Percentiles rank a stretch among this genome's conserved stretches.
These are phyloP conservation scores for Drosophila parthenogenetica DNA, from an alignment of 2,888 invertebrate genomes.

Conservation along the genomic window DNA sequence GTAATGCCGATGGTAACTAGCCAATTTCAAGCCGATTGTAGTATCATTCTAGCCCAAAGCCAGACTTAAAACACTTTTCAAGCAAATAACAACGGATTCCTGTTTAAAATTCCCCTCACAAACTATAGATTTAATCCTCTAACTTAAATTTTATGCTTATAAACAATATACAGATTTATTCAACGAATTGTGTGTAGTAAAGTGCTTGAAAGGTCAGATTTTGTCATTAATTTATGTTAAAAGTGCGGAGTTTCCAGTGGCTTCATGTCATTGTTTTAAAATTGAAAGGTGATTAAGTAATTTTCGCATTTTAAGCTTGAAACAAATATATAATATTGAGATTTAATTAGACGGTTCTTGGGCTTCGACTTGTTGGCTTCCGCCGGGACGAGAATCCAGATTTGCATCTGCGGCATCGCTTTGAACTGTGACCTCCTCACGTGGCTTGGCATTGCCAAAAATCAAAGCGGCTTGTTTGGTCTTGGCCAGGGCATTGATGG, in stretches of 20 bases:
- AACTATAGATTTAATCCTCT: not conserved
- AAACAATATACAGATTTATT: constrained; percentile 16
- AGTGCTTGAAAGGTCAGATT: not conserved
- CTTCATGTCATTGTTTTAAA: constrained; percentile 10
- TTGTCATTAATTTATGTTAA: not conserved
- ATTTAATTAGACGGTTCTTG: constrained; percentile 1
- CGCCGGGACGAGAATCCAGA: constrained; percentile 19
- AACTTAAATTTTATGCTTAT: constrained; percentile 5
- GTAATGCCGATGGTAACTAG: too few species aligned
- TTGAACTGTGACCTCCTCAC: constrained; percentile 86
- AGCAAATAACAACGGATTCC: too few species aligned
- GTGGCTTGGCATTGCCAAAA: constrained; percentile 96
- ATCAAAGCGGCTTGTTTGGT: constrained; percentile 94
- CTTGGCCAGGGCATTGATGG: constrained; percentile 93
- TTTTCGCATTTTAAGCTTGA: constrained; percentile 43
- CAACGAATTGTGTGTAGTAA: constrained; percentile 20
- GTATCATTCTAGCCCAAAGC: too few species aligned
- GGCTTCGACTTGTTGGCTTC: constrained; percentile 14
- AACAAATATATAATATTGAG: not conserved
- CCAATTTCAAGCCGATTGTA: too few species aligned
- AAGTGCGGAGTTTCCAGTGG: constrained; percentile 8
- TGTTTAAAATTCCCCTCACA: not conserved
- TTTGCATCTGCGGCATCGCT: not conserved
- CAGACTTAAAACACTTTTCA: too few species aligned
- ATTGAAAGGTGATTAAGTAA: constrained; percentile 49